Conservation (phyloP, 2,888 invertebrate genomes). For the Chelonus formosanus region DNA sequence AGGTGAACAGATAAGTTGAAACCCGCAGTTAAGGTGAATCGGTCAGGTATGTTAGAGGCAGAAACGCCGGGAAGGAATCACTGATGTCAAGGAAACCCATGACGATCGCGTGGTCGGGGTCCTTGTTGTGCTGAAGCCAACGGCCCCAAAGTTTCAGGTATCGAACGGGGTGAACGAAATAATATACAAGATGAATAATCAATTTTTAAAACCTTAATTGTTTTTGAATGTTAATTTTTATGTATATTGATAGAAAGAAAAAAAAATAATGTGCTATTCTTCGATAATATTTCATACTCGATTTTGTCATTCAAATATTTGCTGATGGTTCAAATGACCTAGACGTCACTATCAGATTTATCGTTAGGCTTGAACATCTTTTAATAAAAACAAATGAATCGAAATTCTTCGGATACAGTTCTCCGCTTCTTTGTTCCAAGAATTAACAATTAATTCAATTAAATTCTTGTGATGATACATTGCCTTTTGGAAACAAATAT, state of each 20-base stretch:
- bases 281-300: conserved; percentile 29
- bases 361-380: background rate
- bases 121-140: conserved; percentile 32
- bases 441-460: background rate
- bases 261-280: background rate
- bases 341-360: background rate
- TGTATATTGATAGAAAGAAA: conserved; percentile 1
- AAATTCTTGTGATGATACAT: conserved; percentile 13
- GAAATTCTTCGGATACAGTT: background rate
- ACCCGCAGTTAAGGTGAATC: conserved; percentile 50
- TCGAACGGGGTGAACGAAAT: conserved; percentile 33
- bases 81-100: conserved; percentile 25
- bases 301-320: conserved; percentile 20
- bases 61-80: conserved; percentile 15
- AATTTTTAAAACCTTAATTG: conserved; percentile 33
- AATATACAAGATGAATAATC: conserved; percentile 29
- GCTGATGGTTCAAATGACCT: conserved; percentile 2
- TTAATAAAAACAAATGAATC: too few species aligned
- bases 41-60: conserved; percentile 28
- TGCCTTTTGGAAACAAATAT: conserved; percentile 1
- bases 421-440: background rate
- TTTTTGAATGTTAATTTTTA: conserved; percentile 32
- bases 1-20: conserved; percentile 56
- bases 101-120: conserved; percentile 35
- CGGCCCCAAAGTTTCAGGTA: conserved; percentile 22